Percentiles rank a stretch among this genome's conserved stretches.
These are phyloP conservation scores for Sebastes nivosus DNA, from an alignment of 2,797 vertebrate genomes.

Conservation along the genomic window DNA sequence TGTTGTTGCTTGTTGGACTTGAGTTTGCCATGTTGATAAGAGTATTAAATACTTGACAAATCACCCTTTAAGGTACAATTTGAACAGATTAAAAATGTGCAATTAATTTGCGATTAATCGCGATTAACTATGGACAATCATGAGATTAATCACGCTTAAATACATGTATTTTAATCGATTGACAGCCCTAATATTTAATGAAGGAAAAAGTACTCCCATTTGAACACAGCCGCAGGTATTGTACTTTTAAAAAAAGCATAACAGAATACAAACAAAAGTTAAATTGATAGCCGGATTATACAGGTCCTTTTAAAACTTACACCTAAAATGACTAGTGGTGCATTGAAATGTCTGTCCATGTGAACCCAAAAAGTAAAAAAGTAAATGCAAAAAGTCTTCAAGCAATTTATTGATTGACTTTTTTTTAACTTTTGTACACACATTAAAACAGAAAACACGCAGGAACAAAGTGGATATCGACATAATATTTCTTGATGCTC, in stretches of 20 bases:
- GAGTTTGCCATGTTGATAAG: no score
- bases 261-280: neutral
- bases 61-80: no score
- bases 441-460: neutral
- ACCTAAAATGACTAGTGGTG: neutral
- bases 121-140: no score
- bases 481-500: neutral
- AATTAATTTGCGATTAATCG: no score
- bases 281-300: neutral
- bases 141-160: no score
- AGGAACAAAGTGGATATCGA: neutral
- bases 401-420: neutral
- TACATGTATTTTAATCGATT: no score
- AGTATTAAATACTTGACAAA: no score
- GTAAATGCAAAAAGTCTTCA: neutral
- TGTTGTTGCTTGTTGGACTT: no score
- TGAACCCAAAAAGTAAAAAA: neutral
- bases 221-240: neutral
- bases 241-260: neutral
- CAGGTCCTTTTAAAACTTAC: neutral
- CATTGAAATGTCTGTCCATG: neutral
- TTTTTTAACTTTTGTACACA: neutral
- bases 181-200: neutral
- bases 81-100: no score
- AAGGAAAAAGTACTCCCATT: neutral